Conservation (phyloP, 2,797 vertebrate genomes). For the Sebastes hopkinsi region DNA sequence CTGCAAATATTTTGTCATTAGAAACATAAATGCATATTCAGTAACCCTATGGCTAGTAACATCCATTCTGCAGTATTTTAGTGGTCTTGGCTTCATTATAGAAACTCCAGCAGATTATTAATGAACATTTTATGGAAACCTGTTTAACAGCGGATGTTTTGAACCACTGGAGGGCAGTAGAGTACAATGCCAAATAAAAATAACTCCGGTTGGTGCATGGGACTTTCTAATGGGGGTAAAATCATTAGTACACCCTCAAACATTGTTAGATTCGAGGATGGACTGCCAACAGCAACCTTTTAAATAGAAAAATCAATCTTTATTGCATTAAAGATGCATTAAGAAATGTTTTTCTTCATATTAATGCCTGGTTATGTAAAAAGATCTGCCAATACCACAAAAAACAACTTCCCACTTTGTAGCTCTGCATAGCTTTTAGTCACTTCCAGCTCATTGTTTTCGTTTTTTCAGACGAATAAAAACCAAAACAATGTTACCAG, state of each 20-base stretch:
- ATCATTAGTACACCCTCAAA: background rate
- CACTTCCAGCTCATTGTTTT: background rate
- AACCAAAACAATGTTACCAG: background rate
- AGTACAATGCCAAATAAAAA: conserved; percentile 22
- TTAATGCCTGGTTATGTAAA: background rate
- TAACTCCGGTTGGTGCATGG: background rate
- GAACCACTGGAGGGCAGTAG: conserved; percentile 73
- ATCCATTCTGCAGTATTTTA: conserved; percentile 46
- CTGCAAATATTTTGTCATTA: conserved; percentile 55
- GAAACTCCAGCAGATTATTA: background rate
- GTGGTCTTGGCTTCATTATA: conserved; percentile 20
- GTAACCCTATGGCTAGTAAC: conserved; percentile 53
- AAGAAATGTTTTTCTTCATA: background rate
- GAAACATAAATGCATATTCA: conserved; percentile 71
- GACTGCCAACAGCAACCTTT: background rate
- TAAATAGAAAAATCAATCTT: background rate
- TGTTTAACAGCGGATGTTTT: conserved; percentile 24
- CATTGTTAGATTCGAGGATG: background rate
- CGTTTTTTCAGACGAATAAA: background rate
- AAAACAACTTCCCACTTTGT: conserved; percentile 2
- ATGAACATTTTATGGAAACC: conserved; percentile 12
- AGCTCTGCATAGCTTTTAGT: background rate
- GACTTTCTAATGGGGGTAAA: background rate
- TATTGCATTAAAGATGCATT: conserved; percentile 6
- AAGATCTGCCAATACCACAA: background rate